Percentiles rank a stretch among this genome's conserved stretches.
Conservation (phyloP, 2,888 invertebrate species). For the Podabrus alpinus region DNA sequence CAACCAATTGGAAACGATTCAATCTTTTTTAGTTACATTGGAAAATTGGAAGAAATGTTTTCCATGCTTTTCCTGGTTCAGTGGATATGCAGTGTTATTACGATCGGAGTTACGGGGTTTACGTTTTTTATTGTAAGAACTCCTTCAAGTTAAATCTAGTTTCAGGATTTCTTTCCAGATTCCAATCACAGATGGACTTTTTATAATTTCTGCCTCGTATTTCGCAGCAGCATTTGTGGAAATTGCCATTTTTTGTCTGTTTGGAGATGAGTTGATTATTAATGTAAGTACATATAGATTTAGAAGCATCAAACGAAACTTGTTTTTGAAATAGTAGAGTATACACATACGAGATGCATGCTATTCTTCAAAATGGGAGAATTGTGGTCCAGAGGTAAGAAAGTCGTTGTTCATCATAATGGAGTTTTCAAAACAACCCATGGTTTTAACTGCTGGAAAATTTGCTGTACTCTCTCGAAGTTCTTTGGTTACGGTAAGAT, state of each 20-base stretch:
- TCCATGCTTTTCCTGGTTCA: background rate
- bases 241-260: background rate
- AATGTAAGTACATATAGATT: background rate
- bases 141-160: background rate
- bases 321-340: background rate
- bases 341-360: background rate
- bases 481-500: background rate
- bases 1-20: background rate
- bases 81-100: background rate
- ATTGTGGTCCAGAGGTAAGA: background rate
- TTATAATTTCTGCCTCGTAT: background rate
- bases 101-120: background rate
- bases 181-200: background rate
- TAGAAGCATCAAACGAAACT: background rate
- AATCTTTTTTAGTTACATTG: background rate
- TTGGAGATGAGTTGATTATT: background rate
- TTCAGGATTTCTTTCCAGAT: background rate
- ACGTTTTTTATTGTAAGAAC: conserved; percentile 1
- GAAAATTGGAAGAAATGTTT: background rate
- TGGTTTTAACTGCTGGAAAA: background rate
- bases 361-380: background rate
- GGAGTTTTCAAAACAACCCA: background rate
- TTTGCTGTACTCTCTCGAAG: background rate
- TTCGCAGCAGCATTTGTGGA: conserved; percentile 4
- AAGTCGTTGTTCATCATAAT: background rate